Evolutionary conservation across 2,888 invertebrate genomes (phyloP).

Genomic region (Creontiades dilutus): DNA sequence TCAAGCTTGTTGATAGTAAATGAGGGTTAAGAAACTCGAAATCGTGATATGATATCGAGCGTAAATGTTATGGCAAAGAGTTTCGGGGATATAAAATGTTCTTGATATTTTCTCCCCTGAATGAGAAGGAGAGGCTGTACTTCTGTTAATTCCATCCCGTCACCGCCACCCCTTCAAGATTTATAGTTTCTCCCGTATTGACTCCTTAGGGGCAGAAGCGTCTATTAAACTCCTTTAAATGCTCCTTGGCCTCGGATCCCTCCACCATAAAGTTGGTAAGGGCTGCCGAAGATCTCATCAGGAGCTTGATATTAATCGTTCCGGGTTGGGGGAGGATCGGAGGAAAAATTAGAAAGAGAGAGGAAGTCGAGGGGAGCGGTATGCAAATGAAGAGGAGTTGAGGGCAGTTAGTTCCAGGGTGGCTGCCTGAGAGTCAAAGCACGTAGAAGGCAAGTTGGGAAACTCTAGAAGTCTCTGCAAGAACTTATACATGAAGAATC

Average conservation of each 20-base stretch:
- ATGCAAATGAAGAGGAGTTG: conserved; percentile 54
- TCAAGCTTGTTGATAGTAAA: no score
- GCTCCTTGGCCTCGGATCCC: conserved; percentile 51
- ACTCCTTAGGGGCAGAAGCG: conserved; percentile 66
- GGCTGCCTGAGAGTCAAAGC: conserved; percentile 6
- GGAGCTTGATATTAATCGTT: conserved; percentile 65
- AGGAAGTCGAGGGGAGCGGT: background rate
- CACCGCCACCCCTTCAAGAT: conserved; percentile 69
- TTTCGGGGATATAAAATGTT: conserved; percentile 53
- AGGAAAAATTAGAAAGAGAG: conserved; percentile 46
- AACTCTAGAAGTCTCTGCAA: conserved; percentile 17
- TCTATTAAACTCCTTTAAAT: conserved; percentile 71
- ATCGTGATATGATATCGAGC: background rate
- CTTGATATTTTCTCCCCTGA: conserved; percentile 27
- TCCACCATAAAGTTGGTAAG: conserved; percentile 11
- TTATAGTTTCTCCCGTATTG: conserved; percentile 68
- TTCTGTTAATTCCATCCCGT: conserved; percentile 69
- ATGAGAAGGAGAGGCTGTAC: conserved; percentile 33
- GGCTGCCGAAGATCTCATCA: conserved; percentile 56
- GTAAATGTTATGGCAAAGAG: conserved; percentile 58
- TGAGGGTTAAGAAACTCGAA: no score
- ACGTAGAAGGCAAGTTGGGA: conserved; percentile 2
- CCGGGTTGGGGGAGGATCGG: conserved; percentile 9
- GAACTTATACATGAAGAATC: conserved; percentile 24
- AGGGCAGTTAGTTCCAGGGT: conserved; percentile 28